Conservation (phyloP, 2,888 invertebrate genomes). For the Agonopterix subpropinquella region DNA sequence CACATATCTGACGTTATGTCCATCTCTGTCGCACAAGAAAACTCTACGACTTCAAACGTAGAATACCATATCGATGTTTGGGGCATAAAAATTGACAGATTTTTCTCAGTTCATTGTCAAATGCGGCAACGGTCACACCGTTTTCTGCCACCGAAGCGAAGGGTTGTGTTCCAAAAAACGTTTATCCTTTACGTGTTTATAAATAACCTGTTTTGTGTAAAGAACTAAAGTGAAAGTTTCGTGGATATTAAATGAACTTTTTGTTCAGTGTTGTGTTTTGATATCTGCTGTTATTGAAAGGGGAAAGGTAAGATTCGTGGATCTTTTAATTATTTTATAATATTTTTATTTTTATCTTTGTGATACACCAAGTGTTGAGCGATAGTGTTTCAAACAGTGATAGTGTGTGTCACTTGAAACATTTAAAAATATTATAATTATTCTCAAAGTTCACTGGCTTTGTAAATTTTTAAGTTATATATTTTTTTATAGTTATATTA, state of each 20-base stretch:
- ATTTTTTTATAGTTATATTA: too few species aligned
- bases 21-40: slow-evolving; percentile 47
- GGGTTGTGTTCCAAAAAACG: slow-evolving; percentile 51
- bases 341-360: neutral
- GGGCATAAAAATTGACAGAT: slow-evolving; percentile 75
- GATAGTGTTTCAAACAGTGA: too few species aligned
- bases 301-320: slow-evolving; percentile 28
- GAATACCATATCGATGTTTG: slow-evolving; percentile 72
- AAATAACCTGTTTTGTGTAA: slow-evolving; percentile 16
- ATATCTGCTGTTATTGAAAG: slow-evolving; percentile 16
- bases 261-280: slow-evolving; percentile 17
- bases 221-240: slow-evolving; percentile 12
- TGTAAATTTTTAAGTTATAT: too few species aligned
- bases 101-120: slow-evolving; percentile 72
- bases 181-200: slow-evolving; percentile 22
- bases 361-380: too few species aligned
- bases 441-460: too few species aligned
- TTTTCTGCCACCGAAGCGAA: slow-evolving; percentile 31
- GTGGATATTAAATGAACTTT: slow-evolving; percentile 2
- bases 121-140: slow-evolving; percentile 39
- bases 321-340: neutral
- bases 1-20: slow-evolving; percentile 30
- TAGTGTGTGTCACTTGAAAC: too few species aligned
- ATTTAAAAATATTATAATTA: too few species aligned
- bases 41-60: slow-evolving; percentile 68